These are phyloP conservation scores for Netelia virgata DNA, from an alignment of 2,888 invertebrate species.

Conservation along the genomic window DNA sequence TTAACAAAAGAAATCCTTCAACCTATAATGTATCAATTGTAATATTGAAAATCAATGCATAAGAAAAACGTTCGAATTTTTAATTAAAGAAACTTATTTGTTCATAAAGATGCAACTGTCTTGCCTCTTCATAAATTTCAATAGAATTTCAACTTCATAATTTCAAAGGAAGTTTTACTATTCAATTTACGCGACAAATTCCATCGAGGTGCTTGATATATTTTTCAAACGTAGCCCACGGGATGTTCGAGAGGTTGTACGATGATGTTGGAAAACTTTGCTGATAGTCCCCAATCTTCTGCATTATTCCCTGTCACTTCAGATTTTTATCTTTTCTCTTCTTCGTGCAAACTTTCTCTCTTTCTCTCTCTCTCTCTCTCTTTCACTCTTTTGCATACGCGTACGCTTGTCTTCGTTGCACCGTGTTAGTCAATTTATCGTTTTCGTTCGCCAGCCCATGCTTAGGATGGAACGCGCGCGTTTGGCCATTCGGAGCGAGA, in stretches of 20 bases:
- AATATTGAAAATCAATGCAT: too few species aligned
- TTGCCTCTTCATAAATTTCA: background rate
- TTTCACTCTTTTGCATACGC: constrained; percentile 26
- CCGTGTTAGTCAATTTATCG: constrained; percentile 62
- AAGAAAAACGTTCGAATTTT: too few species aligned
- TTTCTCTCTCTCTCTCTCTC: constrained; percentile 14
- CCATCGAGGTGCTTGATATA: background rate
- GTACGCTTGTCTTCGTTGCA: background rate
- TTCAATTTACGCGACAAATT: background rate
- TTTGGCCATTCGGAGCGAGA: constrained; percentile 52
- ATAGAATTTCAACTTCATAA: background rate
- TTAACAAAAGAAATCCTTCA: too few species aligned
- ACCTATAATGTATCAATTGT: too few species aligned
- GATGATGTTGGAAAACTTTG: constrained; percentile 33
- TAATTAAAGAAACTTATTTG: too few species aligned
- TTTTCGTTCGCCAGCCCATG: constrained; percentile 54
- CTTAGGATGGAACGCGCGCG: constrained; percentile 47
- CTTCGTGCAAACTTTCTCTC: constrained; percentile 35
- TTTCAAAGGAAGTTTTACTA: background rate
- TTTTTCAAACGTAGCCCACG: background rate
- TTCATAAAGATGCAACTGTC: background rate
- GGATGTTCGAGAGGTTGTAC: constrained; percentile 44
- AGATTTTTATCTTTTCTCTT: constrained; percentile 61
- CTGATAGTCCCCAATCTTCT: constrained; percentile 20
- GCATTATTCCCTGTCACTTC: constrained; percentile 46